Evolutionary conservation across 30 jellyfish, hydroid and myxozoan species (phyloP), one percentile per base, ranked within the genome.

Genomic region (Cassiopea andromeda): DNA sequence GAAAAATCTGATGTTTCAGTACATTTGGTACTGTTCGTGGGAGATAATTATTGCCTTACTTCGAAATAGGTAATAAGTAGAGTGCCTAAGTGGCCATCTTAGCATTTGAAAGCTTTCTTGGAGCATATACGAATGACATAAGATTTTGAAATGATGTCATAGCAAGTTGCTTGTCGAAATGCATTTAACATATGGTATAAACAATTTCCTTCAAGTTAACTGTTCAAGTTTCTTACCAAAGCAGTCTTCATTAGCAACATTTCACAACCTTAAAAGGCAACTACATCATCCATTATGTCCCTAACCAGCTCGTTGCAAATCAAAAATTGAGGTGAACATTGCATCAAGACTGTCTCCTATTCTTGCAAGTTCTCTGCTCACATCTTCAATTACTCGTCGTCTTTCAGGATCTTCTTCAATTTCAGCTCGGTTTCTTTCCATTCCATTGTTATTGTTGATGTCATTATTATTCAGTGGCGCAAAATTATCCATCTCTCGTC

Each of bases 351-450:
- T 7, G 74, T 83, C 91, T 2, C 91, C 91, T n/a, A 83, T 83
- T 73, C 84, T 69, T 18, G 91, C 91, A 3, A 83, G 80, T 45
- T 83, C 91, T 38, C 91, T 58, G 18, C 91, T 78, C 5, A 83
- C 83, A 14, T 83, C 84, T 47, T 69, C 91, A 49, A 83, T 83
- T 7, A 73, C 82, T n/a, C 38, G 67, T 17, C 75, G 16, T 49
- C 91, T 71, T 19, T 48, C 91, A n/a, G 50, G 7, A 45, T 83
- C 90, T 8, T 27, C 91, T 46, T 67, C 19, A 50, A 44, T 14
- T 7, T 69, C 84, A 14, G 60, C 89, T 44, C 59, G 44, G 68
- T 83, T 44, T 7, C 19, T 13, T 38, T 73, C 73, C 44, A 73
- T 15, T 69, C 75, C 84, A 71, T 83, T 83, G 44, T 83, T 83